Conservation (phyloP, 2,113 vertebrate genomes). For the Rallus limicola region DNA sequence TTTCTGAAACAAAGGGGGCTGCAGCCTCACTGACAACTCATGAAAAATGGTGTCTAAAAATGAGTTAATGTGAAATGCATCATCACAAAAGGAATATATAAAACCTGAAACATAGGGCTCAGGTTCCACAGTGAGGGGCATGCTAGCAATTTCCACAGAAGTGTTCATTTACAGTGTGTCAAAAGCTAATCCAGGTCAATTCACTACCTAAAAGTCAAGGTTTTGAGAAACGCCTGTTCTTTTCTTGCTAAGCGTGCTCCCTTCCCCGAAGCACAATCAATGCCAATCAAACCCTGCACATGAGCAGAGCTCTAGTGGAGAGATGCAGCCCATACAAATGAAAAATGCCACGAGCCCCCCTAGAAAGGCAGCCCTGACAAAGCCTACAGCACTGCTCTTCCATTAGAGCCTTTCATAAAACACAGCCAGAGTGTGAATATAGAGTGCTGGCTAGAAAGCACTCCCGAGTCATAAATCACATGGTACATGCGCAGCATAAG, state of each 20-base stretch:
- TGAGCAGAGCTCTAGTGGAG: conserved; percentile 58
- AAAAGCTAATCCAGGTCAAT: conserved; percentile 69
- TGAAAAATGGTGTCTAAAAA: conserved; percentile 53
- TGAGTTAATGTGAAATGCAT: conserved; percentile 43
- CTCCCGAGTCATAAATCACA: conserved; percentile 63
- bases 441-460: conserved; percentile 57
- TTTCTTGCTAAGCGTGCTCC: conserved; percentile 42
- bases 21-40: conserved; percentile 18
- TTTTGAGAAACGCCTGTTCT: conserved; percentile 49
- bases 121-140: background rate
- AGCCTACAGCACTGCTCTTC: conserved; percentile 47
- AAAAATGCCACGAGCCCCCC: conserved; percentile 35
- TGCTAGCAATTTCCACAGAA: conserved; percentile 25
- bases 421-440: conserved; percentile 57
- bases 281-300: conserved; percentile 65
- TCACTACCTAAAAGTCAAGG: conserved; percentile 42
- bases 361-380: conserved; percentile 56
- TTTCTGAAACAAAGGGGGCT: conserved; percentile 37
- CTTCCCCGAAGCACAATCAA: conserved; percentile 59
- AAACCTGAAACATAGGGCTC: background rate
- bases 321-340: conserved; percentile 67
- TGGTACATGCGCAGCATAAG: conserved; percentile 56
- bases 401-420: conserved; percentile 70
- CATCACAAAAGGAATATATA: conserved; percentile 31
- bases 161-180: conserved; percentile 36